These are phyloP conservation scores for Plagodis pulveraria DNA, from an alignment of 2,888 invertebrate species.

Conservation along the genomic window DNA sequence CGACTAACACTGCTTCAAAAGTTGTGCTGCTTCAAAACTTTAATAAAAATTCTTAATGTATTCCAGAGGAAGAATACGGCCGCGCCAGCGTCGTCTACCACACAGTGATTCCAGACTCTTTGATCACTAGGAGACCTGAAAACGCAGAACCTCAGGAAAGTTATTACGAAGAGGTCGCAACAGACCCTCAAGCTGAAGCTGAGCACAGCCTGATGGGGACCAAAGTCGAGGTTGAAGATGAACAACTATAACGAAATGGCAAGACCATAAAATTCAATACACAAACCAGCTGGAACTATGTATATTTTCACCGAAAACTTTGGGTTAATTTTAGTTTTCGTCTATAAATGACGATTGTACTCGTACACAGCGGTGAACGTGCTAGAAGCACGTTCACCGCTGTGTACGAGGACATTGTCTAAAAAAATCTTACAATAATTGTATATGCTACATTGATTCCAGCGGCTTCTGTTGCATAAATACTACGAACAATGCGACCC, in stretches of 20 bases:
- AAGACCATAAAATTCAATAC: not conserved
- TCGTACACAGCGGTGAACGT: too few species aligned
- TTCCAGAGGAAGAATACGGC: conserved; percentile 34
- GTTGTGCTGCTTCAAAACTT: not conserved
- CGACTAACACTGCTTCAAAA: not conserved
- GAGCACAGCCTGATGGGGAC: conserved; percentile 21
- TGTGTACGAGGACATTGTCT: too few species aligned
- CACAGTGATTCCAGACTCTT: conserved; percentile 46
- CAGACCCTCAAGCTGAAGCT: conserved; percentile 9
- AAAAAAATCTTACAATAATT: too few species aligned
- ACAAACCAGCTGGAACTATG: not conserved
- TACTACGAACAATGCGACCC: too few species aligned
- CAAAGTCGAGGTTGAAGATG: conserved; percentile 27
- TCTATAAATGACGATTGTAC: too few species aligned
- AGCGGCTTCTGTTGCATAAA: too few species aligned
- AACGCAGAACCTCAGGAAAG: conserved; percentile 30
- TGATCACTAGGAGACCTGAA: conserved; percentile 35
- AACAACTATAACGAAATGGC: conserved; percentile 15
- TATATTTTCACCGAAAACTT: not conserved
- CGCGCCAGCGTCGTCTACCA: conserved; percentile 57
- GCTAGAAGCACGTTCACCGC: too few species aligned
- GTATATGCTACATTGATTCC: too few species aligned
- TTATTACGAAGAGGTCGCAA: conserved; percentile 33
- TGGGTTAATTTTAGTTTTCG: not conserved
- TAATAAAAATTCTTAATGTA: not conserved